Evolutionary conservation across 2,113 vertebrate species (phyloP).

Genomic region (Prietella phreatophila): DNA sequence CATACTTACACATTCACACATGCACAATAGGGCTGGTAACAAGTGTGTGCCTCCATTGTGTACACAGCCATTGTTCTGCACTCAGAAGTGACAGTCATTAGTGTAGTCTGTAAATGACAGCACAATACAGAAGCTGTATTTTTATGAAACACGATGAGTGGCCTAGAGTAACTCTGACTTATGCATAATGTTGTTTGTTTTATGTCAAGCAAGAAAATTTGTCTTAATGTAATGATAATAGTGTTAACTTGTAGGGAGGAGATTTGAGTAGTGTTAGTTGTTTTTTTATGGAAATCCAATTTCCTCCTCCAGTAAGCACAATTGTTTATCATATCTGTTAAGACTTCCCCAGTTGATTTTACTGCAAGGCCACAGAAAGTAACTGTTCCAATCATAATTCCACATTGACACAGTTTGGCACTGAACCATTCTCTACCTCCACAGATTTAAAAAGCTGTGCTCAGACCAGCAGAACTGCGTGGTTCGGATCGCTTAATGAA

Average conservation of each 20-base stretch:
- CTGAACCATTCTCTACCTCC: not conserved
- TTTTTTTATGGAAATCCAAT: not conserved
- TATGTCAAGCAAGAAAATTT: constrained; percentile 12
- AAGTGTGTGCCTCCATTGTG: constrained; percentile 46
- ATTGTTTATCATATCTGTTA: constrained; percentile 12
- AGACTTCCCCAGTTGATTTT: not conserved
- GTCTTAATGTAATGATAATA: constrained; percentile 1
- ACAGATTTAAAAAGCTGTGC: not conserved
- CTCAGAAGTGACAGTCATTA: constrained; percentile 36
- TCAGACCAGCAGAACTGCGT: not conserved
- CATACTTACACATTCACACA: constrained; percentile 33
- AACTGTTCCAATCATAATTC: not conserved
- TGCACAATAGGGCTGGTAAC: constrained; percentile 31
- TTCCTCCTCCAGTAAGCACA: constrained; percentile 4
- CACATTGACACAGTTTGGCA: not conserved
- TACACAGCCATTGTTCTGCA: constrained; percentile 23
- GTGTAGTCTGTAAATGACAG: constrained; percentile 43
- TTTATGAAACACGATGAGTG: constrained; percentile 22
- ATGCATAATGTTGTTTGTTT: not conserved
- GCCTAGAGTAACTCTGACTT: constrained; percentile 15
- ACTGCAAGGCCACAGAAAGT: not conserved
- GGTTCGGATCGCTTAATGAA: not conserved
- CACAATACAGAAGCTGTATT: constrained; percentile 27
- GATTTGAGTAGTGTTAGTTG: not conserved
- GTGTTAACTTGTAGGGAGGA: not conserved